These are phyloP conservation scores for Phrixothrix hirtus DNA, from an alignment of 2,888 invertebrate species.

Conservation along the genomic window DNA sequence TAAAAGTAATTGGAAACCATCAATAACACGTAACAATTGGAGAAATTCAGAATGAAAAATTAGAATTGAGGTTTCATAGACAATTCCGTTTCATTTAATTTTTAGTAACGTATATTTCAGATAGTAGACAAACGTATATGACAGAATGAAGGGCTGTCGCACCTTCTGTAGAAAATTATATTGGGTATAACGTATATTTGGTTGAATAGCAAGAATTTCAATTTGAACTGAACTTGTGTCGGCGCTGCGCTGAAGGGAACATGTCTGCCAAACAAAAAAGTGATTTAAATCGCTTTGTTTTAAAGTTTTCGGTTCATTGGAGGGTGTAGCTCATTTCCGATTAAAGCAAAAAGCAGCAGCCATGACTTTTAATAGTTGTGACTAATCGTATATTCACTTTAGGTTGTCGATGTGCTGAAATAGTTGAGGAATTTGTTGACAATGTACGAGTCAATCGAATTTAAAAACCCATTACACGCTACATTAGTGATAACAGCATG, in stretches of 20 bases:
- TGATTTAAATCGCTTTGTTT: constrained; percentile 35
- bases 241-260: constrained; percentile 29
- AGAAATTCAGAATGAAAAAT: constrained; percentile 18
- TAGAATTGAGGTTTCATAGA: constrained; percentile 13
- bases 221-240: constrained; percentile 30
- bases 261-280: constrained; percentile 29
- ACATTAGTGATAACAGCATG: too few relatives aligned
- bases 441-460: constrained; percentile 20
- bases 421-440: constrained; percentile 19
- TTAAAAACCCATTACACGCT: too few relatives aligned
- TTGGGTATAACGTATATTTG: constrained; percentile 19
- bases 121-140: too few relatives aligned
- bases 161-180: constrained; percentile 5
- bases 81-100: constrained; percentile 10
- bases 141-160: constrained; percentile 4
- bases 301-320: constrained; percentile 35
- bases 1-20: constrained; percentile 28
- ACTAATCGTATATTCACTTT: constrained; percentile 22
- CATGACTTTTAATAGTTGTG: constrained; percentile 29
- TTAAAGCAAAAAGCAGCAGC: constrained; percentile 20
- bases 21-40: constrained; percentile 28
- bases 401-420: constrained; percentile 4
- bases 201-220: constrained; percentile 33
- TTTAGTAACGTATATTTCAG: constrained; percentile 17
- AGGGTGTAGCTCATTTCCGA: constrained; percentile 34